Conservation (phyloP, 2,113 vertebrate species). For the Planiliza haematocheilus region DNA sequence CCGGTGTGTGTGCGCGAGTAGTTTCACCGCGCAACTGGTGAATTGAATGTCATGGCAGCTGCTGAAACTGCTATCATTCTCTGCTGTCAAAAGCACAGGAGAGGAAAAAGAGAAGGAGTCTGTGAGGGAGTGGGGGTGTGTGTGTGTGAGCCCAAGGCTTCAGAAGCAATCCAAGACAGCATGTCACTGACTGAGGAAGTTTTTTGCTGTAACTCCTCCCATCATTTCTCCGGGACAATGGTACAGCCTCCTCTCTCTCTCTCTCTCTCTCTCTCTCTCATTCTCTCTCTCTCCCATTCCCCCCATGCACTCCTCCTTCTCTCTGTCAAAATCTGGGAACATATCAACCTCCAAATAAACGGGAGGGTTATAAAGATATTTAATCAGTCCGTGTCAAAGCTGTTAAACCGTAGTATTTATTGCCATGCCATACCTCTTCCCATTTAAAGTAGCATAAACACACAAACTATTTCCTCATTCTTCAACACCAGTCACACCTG, state of each 20-base stretch:
- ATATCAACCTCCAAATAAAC: neutral
- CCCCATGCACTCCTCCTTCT: neutral
- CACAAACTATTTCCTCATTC: constrained; percentile 61
- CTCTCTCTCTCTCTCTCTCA: constrained; percentile 2
- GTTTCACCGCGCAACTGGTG: constrained; percentile 35
- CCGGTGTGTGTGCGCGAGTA: neutral
- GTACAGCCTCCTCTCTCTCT: constrained; percentile 7
- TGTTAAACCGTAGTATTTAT: neutral
- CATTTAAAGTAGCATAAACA: neutral
- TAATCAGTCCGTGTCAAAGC: neutral
- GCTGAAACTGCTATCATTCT: constrained; percentile 42
- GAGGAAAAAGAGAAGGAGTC: constrained; percentile 11
- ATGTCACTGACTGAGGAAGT: constrained; percentile 68
- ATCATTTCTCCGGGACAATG: constrained; percentile 41
- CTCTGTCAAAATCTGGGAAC: constrained; percentile 12
- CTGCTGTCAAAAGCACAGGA: constrained; percentile 8
- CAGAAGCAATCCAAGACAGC: constrained; percentile 48
- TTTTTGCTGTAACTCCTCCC: constrained; percentile 72
- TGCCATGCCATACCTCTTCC: neutral
- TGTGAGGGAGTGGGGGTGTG: constrained; percentile 12
- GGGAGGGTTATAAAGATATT: neutral
- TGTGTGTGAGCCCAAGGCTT: constrained; percentile 12
- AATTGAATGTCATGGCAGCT: constrained; percentile 36
- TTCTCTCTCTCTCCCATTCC: constrained; percentile 17
- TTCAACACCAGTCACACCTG: constrained; percentile 62